Base-by-base conservation (phyloP, 2,797 vertebrate genomes). In the Mormyrus proboscirostris region DNA sequence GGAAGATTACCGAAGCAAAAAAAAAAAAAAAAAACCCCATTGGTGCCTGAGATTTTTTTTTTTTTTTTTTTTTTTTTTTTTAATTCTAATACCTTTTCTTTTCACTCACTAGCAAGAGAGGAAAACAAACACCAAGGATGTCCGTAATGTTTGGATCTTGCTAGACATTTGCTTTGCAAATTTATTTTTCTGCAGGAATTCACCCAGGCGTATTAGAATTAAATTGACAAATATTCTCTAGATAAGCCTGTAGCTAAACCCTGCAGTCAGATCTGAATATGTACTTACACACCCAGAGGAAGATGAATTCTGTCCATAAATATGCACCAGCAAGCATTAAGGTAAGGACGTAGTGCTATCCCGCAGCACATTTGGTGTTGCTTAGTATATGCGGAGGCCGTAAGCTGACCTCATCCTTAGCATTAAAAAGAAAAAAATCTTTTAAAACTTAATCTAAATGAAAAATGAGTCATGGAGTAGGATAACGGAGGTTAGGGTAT, bases 81-180 rank as follows among this genome's bases (percentile, higher is more conserved):
- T 44, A 4, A 79, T 79, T 44, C 73, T n/a, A 79, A 79, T 79
- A 29, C 14, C 38, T 79, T 79, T 79, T 79, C 73, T 44, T 79
- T 79, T 79, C 73, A 44, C 16, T 44, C 73, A 79, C 38, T 19
- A 41, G 73, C 73, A 79, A 44, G 14, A 79, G 14, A 79, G 33
- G 33, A 79, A 79, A 79, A 79, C 73, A 79, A 41, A 44, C 73
- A 79, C 16, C 29, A 38, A 38, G 29, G 29, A 73, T 79, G 73
- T 79, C 73, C 47, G 73, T 79, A n/a, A 44, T 79, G 73, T 47
- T 79, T 79, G 73, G 38, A 44, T 79, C 73, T 79, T 41, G 2
- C 73, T 79, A 79, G 73, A 79, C 73, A 79, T 79, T 47, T 79
- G 73, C 73, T 79, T 79, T 79, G 73, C 16, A 79, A 79, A 79